Evolutionary conservation across 1,140 invertebrate species (phyloP), one percentile per base, ranked within the genome.

Genomic region (Mercenaria mercenaria): DNA sequence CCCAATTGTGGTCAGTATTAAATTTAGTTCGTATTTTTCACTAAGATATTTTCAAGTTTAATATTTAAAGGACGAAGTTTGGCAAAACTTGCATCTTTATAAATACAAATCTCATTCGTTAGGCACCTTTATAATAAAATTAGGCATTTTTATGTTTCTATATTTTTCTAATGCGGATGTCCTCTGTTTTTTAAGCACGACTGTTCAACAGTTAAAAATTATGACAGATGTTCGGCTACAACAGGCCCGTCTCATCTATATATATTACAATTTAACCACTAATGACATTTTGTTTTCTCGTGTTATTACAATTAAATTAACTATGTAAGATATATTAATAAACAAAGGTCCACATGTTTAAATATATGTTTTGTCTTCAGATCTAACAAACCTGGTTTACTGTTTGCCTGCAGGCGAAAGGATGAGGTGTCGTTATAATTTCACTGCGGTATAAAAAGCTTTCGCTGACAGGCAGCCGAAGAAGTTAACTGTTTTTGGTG

Each of bases 401-500:
- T 20, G 20, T 79, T 8, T 56, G 50, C 50, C 77, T 56, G 20
- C 32, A 61, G 80, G 79, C 34, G 18, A 59, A 76, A 18, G 1
- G 3, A 76, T 61, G 67, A 82, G 43, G 52, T 88, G 77, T 88
- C 52, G 56, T 15, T 41, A 37, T 89, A 15, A 72, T 76, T 56
- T 59, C 59, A 20, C 20, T 10, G 20, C 1, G 4, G 47, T 72
- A 26, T 50, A 69, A 72, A 85, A 85, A 85, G 23, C 41, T 3
- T 18, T 26, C 13, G 6, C 23, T 85, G 82, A 85, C 82, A 85
- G 32, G 64, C 64, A 91, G 86, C 50, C 81, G 15, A 64, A 61
- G 41, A 82, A 88, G 47, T 23, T 32, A 32, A 79, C 47, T 56
- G 76, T 32, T 79, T 37, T 79, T 56, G 29, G 43, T 79, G 43